Evolutionary conservation across 2,797 vertebrate species (phyloP), one percentile per base, ranked within the genome.

Genomic region (Myripristis jacobus): DNA sequence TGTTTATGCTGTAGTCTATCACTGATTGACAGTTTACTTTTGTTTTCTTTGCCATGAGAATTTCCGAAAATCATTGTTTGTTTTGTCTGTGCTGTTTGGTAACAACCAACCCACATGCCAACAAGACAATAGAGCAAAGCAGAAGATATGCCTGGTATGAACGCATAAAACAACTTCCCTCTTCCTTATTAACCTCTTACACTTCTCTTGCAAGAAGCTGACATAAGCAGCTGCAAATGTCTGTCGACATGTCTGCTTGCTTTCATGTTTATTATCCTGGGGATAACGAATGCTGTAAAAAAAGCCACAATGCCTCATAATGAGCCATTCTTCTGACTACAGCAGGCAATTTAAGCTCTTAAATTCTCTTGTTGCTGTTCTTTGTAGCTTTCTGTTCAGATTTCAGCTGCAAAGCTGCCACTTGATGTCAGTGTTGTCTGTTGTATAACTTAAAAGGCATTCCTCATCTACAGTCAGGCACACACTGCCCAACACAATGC

Each of bases 361-460:
- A 31, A 31, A 31, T 5, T 31, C 31, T 31, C 31, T n/a, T n/a
- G n/a, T n/a, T n/a, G n/a, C n/a, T n/a, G n/a, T n/a, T n/a, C n/a
- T n/a, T n/a, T n/a, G n/a, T n/a, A n/a, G n/a, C n/a, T n/a, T n/a
- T n/a, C n/a, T n/a, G n/a, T 34, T 25, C 11, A 22, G 54, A 4
- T 44, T 53, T n/a, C n/a, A n/a, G 43, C 43, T 3, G 2, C 21
- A 57, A 16, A 0, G n/a, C 2, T 3, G 16, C 79, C 88, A 84
- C 77, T 34, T 27, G 88, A 47, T 88, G 87, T 71, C 89, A 89
- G 67, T 73, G 55, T 83, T 83, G 61, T 41, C 66, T 70, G 29
- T 68, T 9, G 24, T n/a, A 44, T 54, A 25, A 47, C 2, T 11
- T 2, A 29, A 34, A 51, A 43, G n/a, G 41, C 4, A 34, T 7